Base-by-base conservation (phyloP, 2,113 vertebrate species). In the Campylomormyrus tamandua region DNA sequence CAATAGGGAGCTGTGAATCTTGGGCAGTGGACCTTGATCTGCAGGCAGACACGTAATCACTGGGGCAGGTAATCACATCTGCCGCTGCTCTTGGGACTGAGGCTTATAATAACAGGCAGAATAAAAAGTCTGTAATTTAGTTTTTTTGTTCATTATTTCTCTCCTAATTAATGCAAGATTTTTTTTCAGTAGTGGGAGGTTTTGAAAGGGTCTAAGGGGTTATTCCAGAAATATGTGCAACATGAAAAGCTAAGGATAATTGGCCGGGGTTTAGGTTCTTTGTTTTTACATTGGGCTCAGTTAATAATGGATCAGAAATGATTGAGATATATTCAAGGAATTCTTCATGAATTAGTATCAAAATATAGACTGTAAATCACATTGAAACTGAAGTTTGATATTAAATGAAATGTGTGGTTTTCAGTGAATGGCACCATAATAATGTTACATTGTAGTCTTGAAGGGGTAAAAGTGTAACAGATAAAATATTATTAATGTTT, bases 191-290 rank as follows among this genome's bases (percentile, higher is more conserved):
- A 50, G 89, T 86, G 83, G 42, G 45, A 90, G 89, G 27, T 46
- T 74, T 66, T 49, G 89, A 70, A 49, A 58, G 90, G 89, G 90
- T 83, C 86, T 58, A 24, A 7, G 35, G 21, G 90, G 90, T 88
- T 90, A 88, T 87, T 80, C 24, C 66, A 48, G 46, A 87, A 86
- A 88, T 87, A 77, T 31, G 48, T 52, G 15, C 84, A 88, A 88
- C 86, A 90, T 88, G 90, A 90, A 90, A 90, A 21, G 66, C 31
- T n/a, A 83, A 52, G 70, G 31, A 88, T 90, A 90, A 90, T 88
- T 90, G 86, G 86, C 86, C 31, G 19, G 42, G 70, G 85, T 88
- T 88, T 87, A 80, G 48, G 86, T 80, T 80, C 86, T 77, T 88
- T 50, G 74, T 80, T 87, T 87, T 90, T 88, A 80, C 50, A 83